A percentile compares a stretch with the other conserved stretches of the same genome.
phyloP scores from a whole-genome alignment of 2,113 vertebrate species.

The Zonotrichia leucophrys region DNA sequence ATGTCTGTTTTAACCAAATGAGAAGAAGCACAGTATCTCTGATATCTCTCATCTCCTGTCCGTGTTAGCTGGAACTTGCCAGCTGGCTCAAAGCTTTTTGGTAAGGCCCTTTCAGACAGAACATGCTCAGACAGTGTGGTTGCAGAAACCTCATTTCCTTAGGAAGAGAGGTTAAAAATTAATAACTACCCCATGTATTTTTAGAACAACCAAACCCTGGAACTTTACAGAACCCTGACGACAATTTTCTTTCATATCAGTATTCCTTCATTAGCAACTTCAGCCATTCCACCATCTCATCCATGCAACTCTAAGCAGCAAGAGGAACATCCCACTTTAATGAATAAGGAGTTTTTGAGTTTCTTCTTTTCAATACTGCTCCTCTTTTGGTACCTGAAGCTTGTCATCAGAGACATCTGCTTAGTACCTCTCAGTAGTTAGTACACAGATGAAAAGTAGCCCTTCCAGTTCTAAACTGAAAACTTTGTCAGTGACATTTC shows the following conservation, averaged over 20 bases:
- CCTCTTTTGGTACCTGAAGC: not conserved
- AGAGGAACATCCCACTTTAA: not conserved
- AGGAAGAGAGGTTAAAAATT: not conserved
- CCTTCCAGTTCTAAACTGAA: not conserved
- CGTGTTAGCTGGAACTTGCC: not conserved
- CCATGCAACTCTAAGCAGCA: not conserved
- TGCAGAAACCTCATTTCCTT: conserved; percentile 39
- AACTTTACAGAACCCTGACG: not conserved
- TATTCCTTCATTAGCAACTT: not conserved
- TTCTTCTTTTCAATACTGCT: not conserved
- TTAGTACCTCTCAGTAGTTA: not conserved
- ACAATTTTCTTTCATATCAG: not conserved
- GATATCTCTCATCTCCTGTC: not conserved
- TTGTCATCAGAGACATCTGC: not conserved
- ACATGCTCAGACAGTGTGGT: not conserved
- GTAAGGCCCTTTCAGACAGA: conserved; percentile 16
- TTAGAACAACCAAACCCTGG: not conserved
- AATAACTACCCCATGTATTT: not conserved
- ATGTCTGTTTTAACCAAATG: not conserved
- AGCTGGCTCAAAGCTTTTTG: not conserved
- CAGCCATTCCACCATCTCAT: not conserved
- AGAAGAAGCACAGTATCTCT: not conserved
- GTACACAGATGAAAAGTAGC: not conserved
- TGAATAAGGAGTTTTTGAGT: not conserved
- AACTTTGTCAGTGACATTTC: not conserved